A percentile compares a stretch with the other conserved stretches of the same genome.
Conservation (phyloP, 2,113 vertebrate genomes). For the Cynoglossus semilaevis region DNA sequence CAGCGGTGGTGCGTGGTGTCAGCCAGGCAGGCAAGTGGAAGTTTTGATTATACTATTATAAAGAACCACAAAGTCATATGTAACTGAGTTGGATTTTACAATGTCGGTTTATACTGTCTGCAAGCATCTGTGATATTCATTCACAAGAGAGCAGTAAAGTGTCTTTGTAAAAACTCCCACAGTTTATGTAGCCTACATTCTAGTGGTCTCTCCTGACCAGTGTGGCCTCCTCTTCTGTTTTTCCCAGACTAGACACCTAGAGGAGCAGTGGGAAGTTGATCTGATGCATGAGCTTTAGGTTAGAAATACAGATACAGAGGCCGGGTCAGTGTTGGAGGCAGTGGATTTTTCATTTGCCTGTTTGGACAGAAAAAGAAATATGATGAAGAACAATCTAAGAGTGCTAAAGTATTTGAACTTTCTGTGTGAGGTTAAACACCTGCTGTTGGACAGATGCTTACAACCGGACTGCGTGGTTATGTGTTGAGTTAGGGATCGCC, state of each 20-base stretch:
- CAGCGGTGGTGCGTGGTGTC: neutral
- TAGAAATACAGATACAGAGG: slow-evolving; percentile 19
- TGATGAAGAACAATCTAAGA: slow-evolving; percentile 20
- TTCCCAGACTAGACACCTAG: slow-evolving; percentile 27
- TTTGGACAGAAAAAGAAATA: slow-evolving; percentile 17
- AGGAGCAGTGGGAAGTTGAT: no score
- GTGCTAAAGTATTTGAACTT: slow-evolving; percentile 38
- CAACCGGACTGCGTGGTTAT: slow-evolving; percentile 28
- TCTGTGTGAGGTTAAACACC: slow-evolving; percentile 54
- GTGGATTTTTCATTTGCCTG: slow-evolving; percentile 17
- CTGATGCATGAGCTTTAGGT: slow-evolving; percentile 1
- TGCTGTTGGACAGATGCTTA: slow-evolving; percentile 50
- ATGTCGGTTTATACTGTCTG: slow-evolving; percentile 34
- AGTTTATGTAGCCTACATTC: slow-evolving; percentile 38
- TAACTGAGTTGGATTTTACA: slow-evolving; percentile 23
- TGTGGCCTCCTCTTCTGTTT: slow-evolving; percentile 14
- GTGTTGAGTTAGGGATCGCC: slow-evolving; percentile 44
- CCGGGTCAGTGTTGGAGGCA: slow-evolving; percentile 27
- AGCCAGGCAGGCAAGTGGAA: neutral
- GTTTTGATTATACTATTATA: slow-evolving; percentile 22
- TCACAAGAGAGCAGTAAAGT: slow-evolving; percentile 42
- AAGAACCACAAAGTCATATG: slow-evolving; percentile 25
- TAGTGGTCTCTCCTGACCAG: slow-evolving; percentile 33
- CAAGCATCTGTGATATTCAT: slow-evolving; percentile 34
- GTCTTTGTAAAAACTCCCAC: slow-evolving; percentile 23